Percentiles rank a stretch among this genome's conserved stretches.
Conservation (phyloP, 2,888 invertebrate species). For the Cataglyphis albicans region DNA sequence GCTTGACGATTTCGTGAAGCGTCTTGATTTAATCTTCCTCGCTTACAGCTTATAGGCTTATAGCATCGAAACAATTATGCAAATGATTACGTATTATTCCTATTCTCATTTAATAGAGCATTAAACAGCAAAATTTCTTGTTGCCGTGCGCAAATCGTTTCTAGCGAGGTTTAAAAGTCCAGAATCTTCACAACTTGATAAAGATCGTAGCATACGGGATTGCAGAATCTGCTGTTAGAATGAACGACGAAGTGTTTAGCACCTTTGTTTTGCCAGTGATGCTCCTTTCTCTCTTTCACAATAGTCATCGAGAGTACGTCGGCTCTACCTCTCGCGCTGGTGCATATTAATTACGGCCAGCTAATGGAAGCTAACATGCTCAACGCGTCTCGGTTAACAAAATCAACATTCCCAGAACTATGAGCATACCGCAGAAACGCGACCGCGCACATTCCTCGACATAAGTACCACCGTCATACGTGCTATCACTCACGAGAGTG, state of each 20-base stretch:
- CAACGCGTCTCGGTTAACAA: slow-evolving; percentile 16
- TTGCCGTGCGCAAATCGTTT: not conserved
- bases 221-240: not conserved
- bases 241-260: slow-evolving; percentile 65
- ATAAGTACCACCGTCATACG: not conserved
- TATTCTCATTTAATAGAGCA: not conserved
- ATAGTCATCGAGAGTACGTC: slow-evolving; percentile 58
- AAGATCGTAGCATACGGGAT: not conserved
- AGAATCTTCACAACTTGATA: slow-evolving; percentile 16
- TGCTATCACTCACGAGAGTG: not conserved
- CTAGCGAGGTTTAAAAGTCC: not conserved
- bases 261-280: slow-evolving; percentile 73
- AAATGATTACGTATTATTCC: not conserved
- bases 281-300: slow-evolving; percentile 79
- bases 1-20: slow-evolving; percentile 40
- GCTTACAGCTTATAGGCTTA: not conserved
- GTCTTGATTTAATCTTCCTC: not conserved
- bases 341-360: slow-evolving; percentile 60
- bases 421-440: not conserved
- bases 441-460: slow-evolving; percentile 13
- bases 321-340: slow-evolving; percentile 52
- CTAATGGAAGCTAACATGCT: slow-evolving; percentile 38
- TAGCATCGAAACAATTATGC: not conserved
- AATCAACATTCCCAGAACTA: slow-evolving; percentile 12
- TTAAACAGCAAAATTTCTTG: not conserved